Conservation (phyloP, 2,888 invertebrate species). For the Acanthococcus lagerstroemiae region DNA sequence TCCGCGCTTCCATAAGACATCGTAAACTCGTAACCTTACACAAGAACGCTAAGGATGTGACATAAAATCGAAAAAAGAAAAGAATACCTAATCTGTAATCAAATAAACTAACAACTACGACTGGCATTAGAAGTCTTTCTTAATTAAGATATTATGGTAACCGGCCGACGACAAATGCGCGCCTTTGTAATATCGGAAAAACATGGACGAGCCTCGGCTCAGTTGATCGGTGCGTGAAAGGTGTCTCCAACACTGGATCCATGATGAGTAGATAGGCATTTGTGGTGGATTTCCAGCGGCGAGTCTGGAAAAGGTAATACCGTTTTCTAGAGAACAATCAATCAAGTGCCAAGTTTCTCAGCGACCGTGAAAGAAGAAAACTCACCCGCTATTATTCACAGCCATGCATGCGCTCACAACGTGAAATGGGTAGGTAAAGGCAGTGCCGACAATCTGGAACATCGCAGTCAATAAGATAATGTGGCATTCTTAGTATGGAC, state of each 20-base stretch:
- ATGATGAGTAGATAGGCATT: conserved; percentile 71
- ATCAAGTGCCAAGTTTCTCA: too few relatives aligned
- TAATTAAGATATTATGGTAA: conserved; percentile 21
- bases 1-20: too few relatives aligned
- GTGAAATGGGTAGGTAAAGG: conserved; percentile 82
- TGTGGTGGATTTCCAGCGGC: conserved; percentile 70
- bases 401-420: conserved; percentile 87
- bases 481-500: too few relatives aligned
- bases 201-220: conserved; percentile 73
- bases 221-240: conserved; percentile 62
- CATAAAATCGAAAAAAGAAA: too few relatives aligned
- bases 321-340: too few relatives aligned
- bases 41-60: too few relatives aligned
- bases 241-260: conserved; percentile 77
- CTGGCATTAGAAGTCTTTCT: too few relatives aligned
- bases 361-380: conserved; percentile 26
- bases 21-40: too few relatives aligned
- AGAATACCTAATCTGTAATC: too few relatives aligned
- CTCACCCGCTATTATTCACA: conserved; percentile 63
- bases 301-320: too few relatives aligned
- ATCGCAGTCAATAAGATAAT: too few relatives aligned
- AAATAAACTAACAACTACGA: too few relatives aligned
- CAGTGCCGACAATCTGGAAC: conserved; percentile 61
- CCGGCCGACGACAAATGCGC: conserved; percentile 17
- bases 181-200: conserved; percentile 49